These are phyloP conservation scores for Donacobius atricapilla DNA, from an alignment of 2,113 vertebrate species.

Conservation along the genomic window DNA sequence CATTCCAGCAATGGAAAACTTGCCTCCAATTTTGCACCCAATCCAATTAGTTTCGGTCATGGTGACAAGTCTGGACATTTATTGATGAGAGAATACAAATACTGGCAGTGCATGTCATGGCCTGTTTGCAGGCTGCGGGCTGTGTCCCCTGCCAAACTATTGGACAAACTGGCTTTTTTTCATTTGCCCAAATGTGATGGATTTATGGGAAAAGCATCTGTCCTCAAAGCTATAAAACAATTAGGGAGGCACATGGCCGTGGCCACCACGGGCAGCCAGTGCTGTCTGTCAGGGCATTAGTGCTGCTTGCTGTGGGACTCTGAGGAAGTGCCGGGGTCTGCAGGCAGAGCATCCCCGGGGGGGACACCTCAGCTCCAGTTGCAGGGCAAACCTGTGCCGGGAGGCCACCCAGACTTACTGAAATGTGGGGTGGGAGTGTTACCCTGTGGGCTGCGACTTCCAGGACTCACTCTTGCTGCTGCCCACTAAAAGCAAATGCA, in stretches of 20 bases:
- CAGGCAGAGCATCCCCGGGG: background rate
- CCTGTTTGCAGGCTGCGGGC: slow-evolving; percentile 20
- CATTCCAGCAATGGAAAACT: background rate
- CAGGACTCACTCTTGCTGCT: background rate
- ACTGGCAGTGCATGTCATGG: background rate
- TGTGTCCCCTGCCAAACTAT: background rate
- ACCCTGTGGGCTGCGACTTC: background rate
- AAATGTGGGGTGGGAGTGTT: background rate
- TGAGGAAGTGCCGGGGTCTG: background rate
- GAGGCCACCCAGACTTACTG: background rate
- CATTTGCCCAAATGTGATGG: background rate
- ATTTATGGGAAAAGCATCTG: slow-evolving; percentile 23
- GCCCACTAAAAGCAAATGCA: background rate
- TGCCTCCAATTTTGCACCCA: background rate
- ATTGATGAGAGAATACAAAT: background rate
- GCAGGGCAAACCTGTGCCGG: background rate
- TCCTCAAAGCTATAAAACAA: slow-evolving; percentile 69
- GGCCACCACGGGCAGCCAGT: background rate
- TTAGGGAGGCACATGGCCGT: background rate
- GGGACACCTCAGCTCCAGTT: background rate
- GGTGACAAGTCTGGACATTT: background rate
- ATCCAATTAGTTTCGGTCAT: slow-evolving; percentile 2
- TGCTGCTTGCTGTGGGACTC: background rate
- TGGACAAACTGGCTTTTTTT: background rate
- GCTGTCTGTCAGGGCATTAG: rapidly evolving